Percentiles rank a stretch among this genome's conserved stretches.
Evolutionary conservation across 2,113 vertebrate species (phyloP).

Genomic region (Mystacornis crossleyi): DNA sequence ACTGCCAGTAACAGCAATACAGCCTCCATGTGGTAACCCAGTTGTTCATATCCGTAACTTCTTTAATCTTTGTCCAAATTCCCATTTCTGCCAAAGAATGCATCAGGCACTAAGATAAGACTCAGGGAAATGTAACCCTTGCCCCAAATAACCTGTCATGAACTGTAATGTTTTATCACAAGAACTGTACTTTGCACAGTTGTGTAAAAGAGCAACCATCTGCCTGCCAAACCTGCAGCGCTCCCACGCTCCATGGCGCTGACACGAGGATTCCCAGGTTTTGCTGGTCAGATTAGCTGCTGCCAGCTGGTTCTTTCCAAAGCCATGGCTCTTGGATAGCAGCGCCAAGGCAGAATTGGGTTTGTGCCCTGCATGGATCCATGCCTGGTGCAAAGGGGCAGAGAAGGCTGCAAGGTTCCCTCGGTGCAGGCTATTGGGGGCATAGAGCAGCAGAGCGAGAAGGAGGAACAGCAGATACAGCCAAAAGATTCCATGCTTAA

Average conservation of each 20-base stretch:
- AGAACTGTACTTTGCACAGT: constrained; percentile 53
- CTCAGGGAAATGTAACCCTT: constrained; percentile 7
- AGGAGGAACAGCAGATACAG: not conserved
- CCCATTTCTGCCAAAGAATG: constrained; percentile 12
- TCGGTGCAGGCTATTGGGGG: not conserved
- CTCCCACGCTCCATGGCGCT: not conserved
- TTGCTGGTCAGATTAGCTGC: not conserved
- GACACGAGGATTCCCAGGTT: not conserved
- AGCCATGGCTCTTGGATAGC: not conserved
- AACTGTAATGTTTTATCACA: constrained; percentile 53
- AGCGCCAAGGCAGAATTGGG: not conserved
- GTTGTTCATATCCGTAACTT: not conserved
- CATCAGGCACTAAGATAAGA: constrained; percentile 24
- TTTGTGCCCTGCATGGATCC: rapidly evolving
- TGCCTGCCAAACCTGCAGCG: not conserved
- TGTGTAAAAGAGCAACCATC: not conserved
- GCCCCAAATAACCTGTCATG: not conserved
- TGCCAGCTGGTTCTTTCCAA: not conserved
- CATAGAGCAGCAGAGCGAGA: not conserved
- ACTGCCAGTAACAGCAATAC: not conserved
- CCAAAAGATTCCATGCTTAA: not conserved
- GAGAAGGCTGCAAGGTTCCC: not conserved
- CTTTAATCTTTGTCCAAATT: constrained; percentile 55
- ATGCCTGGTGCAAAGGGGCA: not conserved
- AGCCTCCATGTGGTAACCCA: not conserved